Evolutionary conservation across 2,113 vertebrate species (phyloP).

Genomic region (Morone chrysops): DNA sequence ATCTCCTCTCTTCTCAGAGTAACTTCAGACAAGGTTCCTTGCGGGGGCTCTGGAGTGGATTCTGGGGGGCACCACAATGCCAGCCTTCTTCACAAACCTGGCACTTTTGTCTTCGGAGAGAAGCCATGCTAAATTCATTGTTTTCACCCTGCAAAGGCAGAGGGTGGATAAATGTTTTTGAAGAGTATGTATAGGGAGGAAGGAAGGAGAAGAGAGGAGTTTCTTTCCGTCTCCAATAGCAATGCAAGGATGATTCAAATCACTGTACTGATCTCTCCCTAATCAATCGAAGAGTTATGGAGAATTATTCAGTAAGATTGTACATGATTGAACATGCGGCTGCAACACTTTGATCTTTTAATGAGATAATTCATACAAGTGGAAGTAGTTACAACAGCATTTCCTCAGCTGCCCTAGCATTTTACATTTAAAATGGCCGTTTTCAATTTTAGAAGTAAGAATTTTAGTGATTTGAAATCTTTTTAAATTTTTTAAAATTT

Average conservation of each 20-base stretch:
- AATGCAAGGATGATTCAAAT: slow-evolving; percentile 31
- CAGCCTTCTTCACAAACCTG: slow-evolving; percentile 59
- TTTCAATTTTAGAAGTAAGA: neutral
- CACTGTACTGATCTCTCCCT: slow-evolving; percentile 38
- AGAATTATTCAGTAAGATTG: slow-evolving; percentile 59
- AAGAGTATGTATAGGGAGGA: slow-evolving; percentile 19
- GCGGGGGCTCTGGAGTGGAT: slow-evolving; percentile 74
- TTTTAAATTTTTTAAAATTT: too few species aligned
- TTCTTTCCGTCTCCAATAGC: neutral
- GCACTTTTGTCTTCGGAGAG: slow-evolving; percentile 72
- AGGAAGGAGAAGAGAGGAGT: slow-evolving; percentile 11
- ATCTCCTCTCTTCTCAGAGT: slow-evolving; percentile 57
- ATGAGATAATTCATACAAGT: slow-evolving; percentile 31
- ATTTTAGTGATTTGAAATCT: neutral
- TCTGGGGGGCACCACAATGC: slow-evolving; percentile 63
- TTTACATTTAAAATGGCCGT: neutral
- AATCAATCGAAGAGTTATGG: slow-evolving; percentile 50
- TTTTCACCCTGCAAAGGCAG: slow-evolving; percentile 54
- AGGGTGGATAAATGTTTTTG: slow-evolving; percentile 55
- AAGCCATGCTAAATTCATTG: slow-evolving; percentile 77
- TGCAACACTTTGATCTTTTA: slow-evolving; percentile 30
- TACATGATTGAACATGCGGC: slow-evolving; percentile 48
- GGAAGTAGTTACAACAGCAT: slow-evolving; percentile 7
- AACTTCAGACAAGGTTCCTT: slow-evolving; percentile 75
- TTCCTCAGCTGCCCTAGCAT: slow-evolving; percentile 3